Base-by-base conservation (phyloP, 2,888 invertebrate genomes). In the Callinectes sapidus region DNA sequence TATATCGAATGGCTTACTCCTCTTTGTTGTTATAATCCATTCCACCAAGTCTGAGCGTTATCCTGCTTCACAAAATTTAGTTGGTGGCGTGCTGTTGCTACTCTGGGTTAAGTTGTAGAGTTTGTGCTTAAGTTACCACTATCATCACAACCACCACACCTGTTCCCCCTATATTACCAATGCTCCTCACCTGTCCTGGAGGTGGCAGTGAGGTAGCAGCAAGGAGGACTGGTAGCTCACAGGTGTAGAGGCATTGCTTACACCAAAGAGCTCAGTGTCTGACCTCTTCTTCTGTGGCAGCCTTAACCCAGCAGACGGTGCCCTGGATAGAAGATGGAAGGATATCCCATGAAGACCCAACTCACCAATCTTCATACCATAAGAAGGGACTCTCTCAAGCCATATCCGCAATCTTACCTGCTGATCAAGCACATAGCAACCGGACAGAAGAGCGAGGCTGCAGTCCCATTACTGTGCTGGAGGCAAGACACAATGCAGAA, bases 211-310 rank as follows among this genome's bases (percentile, higher is more conserved):
- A 92, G 92, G 89, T 86, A 92, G 92, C 92, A 92, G 92, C 77
- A 90, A 90, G 92, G 92, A 92, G 90, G 92, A 89, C 90, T 90
- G 92, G 90, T 92, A 92, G 92, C 92, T 81, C 92, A 92, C 90
- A 90, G 92, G 92, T 90, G 90, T 92, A 92, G 92, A 92, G 92
- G 92, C 92, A 92, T 92, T 92, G 92, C 92, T 92, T 92, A 92
- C 90, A 90, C 87, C 71, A 77, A 87, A 71, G 71, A 28, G 90
- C 55, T 55, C 66, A 87, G 88, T 92, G 88, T 92, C 92, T 92
- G 90, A 92, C 88, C 85, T 92, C 90, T 92, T 92, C 92, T 92
- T 92, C 92, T 92, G 92, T 92, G 92, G 92, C 92, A 92, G 92
- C 90, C 90, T 90, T 90, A 90, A 90, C 71, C 90, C 90, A 86